Base-by-base conservation (phyloP, 2,888 invertebrate genomes). In the Caenorhabditis sulstoni region DNA sequence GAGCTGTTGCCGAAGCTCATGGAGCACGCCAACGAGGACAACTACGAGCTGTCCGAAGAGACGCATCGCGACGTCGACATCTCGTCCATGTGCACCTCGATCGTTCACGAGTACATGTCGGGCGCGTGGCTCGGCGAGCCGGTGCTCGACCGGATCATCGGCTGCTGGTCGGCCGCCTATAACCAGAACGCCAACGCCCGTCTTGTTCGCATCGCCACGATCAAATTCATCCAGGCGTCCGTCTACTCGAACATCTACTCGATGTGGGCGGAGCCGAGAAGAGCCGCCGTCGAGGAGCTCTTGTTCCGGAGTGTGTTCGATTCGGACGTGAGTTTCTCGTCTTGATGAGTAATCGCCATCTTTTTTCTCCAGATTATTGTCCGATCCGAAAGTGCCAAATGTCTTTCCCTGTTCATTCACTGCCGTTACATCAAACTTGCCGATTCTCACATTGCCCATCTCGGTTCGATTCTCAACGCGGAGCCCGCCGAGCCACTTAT, bases 221-320 rank as follows among this genome's bases (percentile, higher is more conserved):
- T 83, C 35, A 81, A 81, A 16, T 83, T 74, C 59, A 52, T 81
- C n/a, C 79, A 85, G 68, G 82, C 82, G 45, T 66, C 71, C 22
- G 81, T 85, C 47, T 83, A 77, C 67, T 83, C 84, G 22, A 85
- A 85, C 71, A 79, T 85, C 44, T 83, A 57, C 41, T 22, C 39
- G 12, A 50, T 80, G 68, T 49, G 47, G 7, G 16, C n/a, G 3
- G 53, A 59, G 37, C 11, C 39, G 12, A 37, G 66, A 50, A 18
- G 39, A 23, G 39, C 66, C 8, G n/a, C 37, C 20, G 45, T 79
- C 0, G 45, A 70, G 18, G 22, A 45, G 2, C 45, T 81, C 29
- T 20, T 81, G 1, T 81, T 81, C 47, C 22, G 61, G 0, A 79
- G 67, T 3, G 20, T 79, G 41, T 35, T 68, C 16, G 81, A 81